These are phyloP conservation scores for Lepidotrigona ventralis DNA, from an alignment of 1,140 invertebrate species.

Conservation along the genomic window DNA sequence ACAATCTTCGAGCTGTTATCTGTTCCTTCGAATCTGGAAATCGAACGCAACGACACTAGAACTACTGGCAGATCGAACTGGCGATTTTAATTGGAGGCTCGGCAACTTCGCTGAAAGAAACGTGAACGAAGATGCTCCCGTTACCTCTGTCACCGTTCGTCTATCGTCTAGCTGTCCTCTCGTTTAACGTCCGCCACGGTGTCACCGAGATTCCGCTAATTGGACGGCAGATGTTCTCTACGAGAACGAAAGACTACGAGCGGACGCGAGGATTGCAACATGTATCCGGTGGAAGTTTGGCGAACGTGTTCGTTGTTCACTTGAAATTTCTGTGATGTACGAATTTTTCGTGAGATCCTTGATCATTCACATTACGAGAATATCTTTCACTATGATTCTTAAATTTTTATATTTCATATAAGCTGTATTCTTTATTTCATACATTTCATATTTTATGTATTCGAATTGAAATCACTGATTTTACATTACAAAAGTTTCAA, in stretches of 20 bases:
- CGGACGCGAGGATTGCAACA: background rate
- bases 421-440: too few relatives aligned
- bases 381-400: too few relatives aligned
- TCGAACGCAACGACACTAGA: background rate
- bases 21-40: slow-evolving; percentile 33
- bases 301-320: background rate
- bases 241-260: background rate
- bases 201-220: slow-evolving; percentile 69
- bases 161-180: slow-evolving; percentile 51
- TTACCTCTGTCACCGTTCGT: slow-evolving; percentile 73
- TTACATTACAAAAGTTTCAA: too few relatives aligned
- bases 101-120: slow-evolving; percentile 34
- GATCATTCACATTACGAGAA: background rate
- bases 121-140: slow-evolving; percentile 51
- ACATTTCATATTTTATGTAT: too few relatives aligned
- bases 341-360: background rate
- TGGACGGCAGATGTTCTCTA: slow-evolving; percentile 72
- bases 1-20: slow-evolving; percentile 21
- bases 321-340: background rate
- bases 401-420: too few relatives aligned
- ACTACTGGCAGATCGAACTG: background rate
- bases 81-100: slow-evolving; percentile 56
- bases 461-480: too few relatives aligned
- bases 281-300: background rate
- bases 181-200: slow-evolving; percentile 65